Percentiles rank a stretch among this genome's conserved stretches.
Evolutionary conservation across 2,113 vertebrate species (phyloP).

Genomic region (Eira barbara): DNA sequence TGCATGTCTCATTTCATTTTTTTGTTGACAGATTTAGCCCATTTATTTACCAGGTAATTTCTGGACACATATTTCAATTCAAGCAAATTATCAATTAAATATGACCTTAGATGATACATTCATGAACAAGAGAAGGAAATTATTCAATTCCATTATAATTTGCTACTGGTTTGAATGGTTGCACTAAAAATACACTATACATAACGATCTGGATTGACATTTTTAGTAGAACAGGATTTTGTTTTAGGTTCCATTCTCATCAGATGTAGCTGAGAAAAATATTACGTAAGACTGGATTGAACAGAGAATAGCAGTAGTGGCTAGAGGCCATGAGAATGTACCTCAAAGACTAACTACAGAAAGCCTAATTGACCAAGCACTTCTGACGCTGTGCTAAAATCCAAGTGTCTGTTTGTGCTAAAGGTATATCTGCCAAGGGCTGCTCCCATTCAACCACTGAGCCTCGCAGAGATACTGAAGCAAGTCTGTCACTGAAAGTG

Average conservation of each 20-base stretch:
- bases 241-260: not conserved
- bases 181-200: not conserved
- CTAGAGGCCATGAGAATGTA: not conserved
- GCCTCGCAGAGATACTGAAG: not conserved
- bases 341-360: not conserved
- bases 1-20: not conserved
- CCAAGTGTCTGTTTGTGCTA: not conserved
- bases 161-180: not conserved
- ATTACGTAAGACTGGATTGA: not conserved
- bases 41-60: not conserved
- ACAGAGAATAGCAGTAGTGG: not conserved
- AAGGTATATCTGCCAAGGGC: not conserved
- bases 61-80: not conserved
- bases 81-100: not conserved
- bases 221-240: not conserved
- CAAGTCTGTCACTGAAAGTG: not conserved
- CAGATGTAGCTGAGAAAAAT: not conserved
- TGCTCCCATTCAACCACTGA: not conserved
- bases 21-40: not conserved
- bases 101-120: not conserved
- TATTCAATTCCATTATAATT: not conserved
- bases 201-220: not conserved
- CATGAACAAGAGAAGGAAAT: not conserved
- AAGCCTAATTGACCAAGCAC: not conserved
- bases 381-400: not conserved